Evolutionary conservation across 2,797 vertebrate genomes (phyloP), one percentile per base, ranked within the genome.

Genomic region (Betta splendens): DNA sequence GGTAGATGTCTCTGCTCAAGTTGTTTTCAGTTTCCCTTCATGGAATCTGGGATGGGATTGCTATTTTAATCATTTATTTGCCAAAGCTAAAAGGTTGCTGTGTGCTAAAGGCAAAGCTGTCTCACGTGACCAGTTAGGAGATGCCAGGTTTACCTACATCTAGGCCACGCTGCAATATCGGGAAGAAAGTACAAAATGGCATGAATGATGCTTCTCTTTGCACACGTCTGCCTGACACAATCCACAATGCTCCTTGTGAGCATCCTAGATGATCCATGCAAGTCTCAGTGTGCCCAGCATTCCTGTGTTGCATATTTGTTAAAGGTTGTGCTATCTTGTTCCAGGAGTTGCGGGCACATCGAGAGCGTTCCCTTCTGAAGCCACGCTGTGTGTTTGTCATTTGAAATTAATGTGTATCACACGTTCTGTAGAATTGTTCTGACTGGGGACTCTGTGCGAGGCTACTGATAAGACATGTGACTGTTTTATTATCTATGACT

Each of bases 51-150:
- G 28, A 7, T 13, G 45, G 5, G n/a, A 46, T 18, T 48, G 12
- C n/a, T 16, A 16, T 40, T 21, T 18, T 3, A 7, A 18, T 15
- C 10, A 13, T 11, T 22, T 9, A 36, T 25, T 46, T 26, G 10
- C 20, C 0, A 8, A 13, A 9, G 29, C 32, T 31, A 46, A 58
- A 49, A 65, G 55, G 32, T 67, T 55, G 37, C 65, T 56, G 51
- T 22, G 11, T 11, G 18, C 39, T 68, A 1, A 69, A 64, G 44
- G 46, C 51, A 43, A 62, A 77, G 55, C 59, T 33, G 53, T 37
- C 58, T 86, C 85, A 84, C 81, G 79, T 89, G 87, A 87, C 47
- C 68, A 38, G 15, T 39, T 4, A 33, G 70, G 16, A 36, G 15
- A 18, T 43, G 46, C 42, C 20, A 11, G 56, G 61, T 76, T 63